A percentile compares a stretch with the other conserved stretches of the same genome.
Evolutionary conservation across 1,140 invertebrate genomes (phyloP).

Genomic region (Portunus trituberculatus): DNA sequence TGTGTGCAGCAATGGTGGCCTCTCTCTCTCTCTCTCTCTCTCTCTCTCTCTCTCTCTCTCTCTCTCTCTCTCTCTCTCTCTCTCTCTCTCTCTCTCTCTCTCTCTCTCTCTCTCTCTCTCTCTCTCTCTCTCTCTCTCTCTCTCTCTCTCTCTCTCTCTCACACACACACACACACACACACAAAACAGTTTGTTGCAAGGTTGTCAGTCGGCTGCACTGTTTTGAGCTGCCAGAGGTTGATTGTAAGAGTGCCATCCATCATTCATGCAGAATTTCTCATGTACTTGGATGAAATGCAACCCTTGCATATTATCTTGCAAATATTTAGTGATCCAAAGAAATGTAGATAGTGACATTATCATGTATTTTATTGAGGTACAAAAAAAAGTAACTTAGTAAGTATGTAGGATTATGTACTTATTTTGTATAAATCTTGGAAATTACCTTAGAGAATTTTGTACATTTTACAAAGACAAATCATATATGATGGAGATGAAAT

Average conservation of each 20-base stretch:
- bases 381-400: slow-evolving; percentile 64
- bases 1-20: not conserved
- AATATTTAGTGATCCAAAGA: slow-evolving; percentile 63
- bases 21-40: not conserved
- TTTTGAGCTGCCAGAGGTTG: slow-evolving; percentile 68
- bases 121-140: not conserved
- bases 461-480: slow-evolving; percentile 69
- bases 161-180: too few species aligned
- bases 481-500: slow-evolving; percentile 51
- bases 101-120: not conserved
- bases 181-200: not conserved
- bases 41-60: not conserved
- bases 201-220: slow-evolving; percentile 50
- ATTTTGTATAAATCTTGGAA: slow-evolving; percentile 71
- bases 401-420: slow-evolving; percentile 74
- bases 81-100: not conserved
- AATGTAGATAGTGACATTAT: slow-evolving; percentile 60
- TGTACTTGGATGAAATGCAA: not conserved
- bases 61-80: not conserved
- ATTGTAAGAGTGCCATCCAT: slow-evolving; percentile 60
- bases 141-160: not conserved
- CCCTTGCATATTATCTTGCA: not conserved
- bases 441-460: slow-evolving; percentile 67
- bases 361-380: slow-evolving; percentile 63
- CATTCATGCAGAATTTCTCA: slow-evolving; percentile 27